A percentile compares a stretch with the other conserved stretches of the same genome.
phyloP scores from a whole-genome alignment of 2,113 vertebrate species.

The Ailuropoda melanoleuca region DNA sequence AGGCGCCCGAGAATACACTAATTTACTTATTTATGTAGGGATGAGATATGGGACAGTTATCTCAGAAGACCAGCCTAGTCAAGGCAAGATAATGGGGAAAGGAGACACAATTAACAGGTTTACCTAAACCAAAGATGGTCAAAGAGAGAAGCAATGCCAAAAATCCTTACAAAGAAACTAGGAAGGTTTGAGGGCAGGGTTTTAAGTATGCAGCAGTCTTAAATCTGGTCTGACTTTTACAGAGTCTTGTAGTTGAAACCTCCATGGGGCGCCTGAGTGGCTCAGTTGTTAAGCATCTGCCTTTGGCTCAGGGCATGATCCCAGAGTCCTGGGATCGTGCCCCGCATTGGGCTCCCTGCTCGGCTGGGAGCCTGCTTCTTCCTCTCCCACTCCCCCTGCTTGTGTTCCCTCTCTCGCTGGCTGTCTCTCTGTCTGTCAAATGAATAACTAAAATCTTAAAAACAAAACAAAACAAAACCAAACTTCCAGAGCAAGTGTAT shows the following conservation, averaged over 20 bases:
- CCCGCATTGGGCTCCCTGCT: no score
- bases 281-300: no score
- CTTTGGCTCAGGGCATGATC: no score
- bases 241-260: not conserved
- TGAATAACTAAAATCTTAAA: no score
- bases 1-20: not conserved
- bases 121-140: not conserved
- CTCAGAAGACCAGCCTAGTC: not conserved
- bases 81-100: not conserved
- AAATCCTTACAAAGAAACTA: constrained; percentile 34
- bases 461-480: no score
- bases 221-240: not conserved
- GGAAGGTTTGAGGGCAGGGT: not conserved
- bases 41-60: not conserved
- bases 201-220: constrained; percentile 8
- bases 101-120: not conserved
- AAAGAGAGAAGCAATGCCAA: not conserved
- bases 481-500: not conserved
- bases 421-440: no score
- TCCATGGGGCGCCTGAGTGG: not conserved
- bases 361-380: no score
- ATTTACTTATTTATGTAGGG: not conserved
- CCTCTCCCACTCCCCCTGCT: no score
- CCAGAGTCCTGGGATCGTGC: no score
- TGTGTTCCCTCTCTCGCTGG: no score